Evolutionary conservation across 2,797 vertebrate genomes (phyloP).

Genomic region (Falco columbarius): DNA sequence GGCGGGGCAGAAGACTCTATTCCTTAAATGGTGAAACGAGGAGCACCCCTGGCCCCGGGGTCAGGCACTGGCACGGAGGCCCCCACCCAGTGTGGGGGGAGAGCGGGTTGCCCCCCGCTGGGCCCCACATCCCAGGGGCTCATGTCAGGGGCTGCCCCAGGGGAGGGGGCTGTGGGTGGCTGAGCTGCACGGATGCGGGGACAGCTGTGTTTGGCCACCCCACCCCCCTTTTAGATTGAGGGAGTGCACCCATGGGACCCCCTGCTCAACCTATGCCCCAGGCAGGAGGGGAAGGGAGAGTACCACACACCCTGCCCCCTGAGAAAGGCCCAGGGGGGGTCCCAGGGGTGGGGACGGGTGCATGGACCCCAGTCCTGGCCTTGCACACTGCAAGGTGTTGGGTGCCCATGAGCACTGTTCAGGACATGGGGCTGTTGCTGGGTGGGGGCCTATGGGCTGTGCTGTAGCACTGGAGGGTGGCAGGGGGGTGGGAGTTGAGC

Average conservation of each 20-base stretch:
- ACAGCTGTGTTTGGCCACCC: too few species aligned
- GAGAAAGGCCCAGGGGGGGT: too few species aligned
- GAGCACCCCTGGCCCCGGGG: not conserved
- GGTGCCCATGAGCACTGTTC: not conserved
- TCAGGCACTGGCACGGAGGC: not conserved
- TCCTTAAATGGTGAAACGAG: not conserved
- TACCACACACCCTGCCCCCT: not conserved
- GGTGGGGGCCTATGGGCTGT: not conserved
- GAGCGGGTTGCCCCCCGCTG: not conserved
- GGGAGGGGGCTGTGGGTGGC: not conserved
- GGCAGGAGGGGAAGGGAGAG: not conserved
- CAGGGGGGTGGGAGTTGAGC: too few species aligned
- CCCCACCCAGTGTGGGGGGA: not conserved
- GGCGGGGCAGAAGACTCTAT: not conserved
- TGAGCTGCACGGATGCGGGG: fast-evolving
- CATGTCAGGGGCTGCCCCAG: not conserved
- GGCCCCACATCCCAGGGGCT: not conserved
- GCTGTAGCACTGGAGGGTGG: not conserved
- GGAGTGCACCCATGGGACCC: not conserved
- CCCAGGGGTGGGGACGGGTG: not conserved
- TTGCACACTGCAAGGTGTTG: too few species aligned
- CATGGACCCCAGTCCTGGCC: not conserved
- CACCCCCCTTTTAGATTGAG: too few species aligned
- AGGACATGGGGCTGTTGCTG: not conserved
- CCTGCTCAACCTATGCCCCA: not conserved